Percentiles rank a stretch among this genome's conserved stretches.
Evolutionary conservation across 2,888 invertebrate genomes (phyloP).

Genomic region (Mythimna ferrago): DNA sequence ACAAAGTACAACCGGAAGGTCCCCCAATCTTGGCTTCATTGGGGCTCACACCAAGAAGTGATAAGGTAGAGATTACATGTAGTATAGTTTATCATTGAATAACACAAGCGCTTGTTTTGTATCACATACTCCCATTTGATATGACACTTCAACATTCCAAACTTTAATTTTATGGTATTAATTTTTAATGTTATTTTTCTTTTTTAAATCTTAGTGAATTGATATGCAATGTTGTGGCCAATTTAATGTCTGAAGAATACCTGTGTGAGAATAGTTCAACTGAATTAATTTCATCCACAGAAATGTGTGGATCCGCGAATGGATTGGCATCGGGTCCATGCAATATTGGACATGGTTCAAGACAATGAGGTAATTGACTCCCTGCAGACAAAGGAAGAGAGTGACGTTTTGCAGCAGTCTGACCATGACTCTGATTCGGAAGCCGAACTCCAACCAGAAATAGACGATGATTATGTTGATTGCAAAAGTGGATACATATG

Average conservation of each 20-base stretch:
- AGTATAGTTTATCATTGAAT: constrained; percentile 62
- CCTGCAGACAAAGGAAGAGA: constrained; percentile 83
- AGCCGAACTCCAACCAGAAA: constrained; percentile 76
- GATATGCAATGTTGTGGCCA: constrained; percentile 33
- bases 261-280: constrained; percentile 83
- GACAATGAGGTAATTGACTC: constrained; percentile 85
- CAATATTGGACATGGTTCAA: constrained; percentile 87
- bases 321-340: constrained; percentile 89
- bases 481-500: constrained; percentile 80
- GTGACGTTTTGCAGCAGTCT: constrained; percentile 81
- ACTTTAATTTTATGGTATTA: constrained; percentile 20
- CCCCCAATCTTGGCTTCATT: constrained; percentile 89
- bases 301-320: constrained; percentile 87
- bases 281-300: constrained; percentile 88
- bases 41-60: constrained; percentile 89
- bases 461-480: constrained; percentile 75
- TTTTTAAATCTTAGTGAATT: constrained; percentile 23
- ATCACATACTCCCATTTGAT: constrained; percentile 65
- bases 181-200: constrained; percentile 1
- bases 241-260: constrained; percentile 49
- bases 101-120: constrained; percentile 54
- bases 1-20: constrained; percentile 86
- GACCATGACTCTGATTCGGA: constrained; percentile 86
- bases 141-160: constrained; percentile 68
- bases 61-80: constrained; percentile 86